phyloP scores from a whole-genome alignment of 2,888 invertebrate genomes.

The Scelioninae gen. 1 region DNA sequence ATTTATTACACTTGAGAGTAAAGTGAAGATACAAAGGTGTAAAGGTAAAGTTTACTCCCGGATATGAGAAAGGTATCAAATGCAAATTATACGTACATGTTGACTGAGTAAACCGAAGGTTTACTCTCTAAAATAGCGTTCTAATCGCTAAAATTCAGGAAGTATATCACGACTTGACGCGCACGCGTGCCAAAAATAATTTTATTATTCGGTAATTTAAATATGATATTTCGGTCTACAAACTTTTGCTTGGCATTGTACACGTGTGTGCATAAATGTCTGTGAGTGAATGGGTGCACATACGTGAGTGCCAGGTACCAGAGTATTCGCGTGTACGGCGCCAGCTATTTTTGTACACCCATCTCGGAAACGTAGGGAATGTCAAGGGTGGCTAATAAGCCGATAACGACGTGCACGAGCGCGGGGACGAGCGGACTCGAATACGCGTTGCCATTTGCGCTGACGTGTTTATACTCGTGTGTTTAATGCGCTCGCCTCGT shows the following conservation, averaged over 20 bases:
- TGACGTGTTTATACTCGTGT: slow-evolving; percentile 23
- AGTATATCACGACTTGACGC: no score
- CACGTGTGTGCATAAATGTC: neutral
- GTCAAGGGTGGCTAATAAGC: slow-evolving; percentile 69
- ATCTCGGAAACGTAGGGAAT: slow-evolving; percentile 62
- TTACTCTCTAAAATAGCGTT: no score
- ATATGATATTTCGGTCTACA: neutral
- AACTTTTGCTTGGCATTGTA: neutral
- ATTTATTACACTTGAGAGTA: no score
- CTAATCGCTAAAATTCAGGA: no score
- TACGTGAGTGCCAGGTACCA: slow-evolving; percentile 54
- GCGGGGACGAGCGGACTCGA: slow-evolving; percentile 34
- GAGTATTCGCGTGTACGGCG: slow-evolving; percentile 50
- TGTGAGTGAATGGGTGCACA: slow-evolving; percentile 4
- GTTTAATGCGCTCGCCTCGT: slow-evolving; percentile 39
- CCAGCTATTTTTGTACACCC: slow-evolving; percentile 59
- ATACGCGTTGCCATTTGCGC: slow-evolving; percentile 45
- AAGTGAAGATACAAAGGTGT: no score
- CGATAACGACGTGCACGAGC: slow-evolving; percentile 65
- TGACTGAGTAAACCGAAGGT: no score
- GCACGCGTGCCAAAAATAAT: no score
- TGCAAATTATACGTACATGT: no score
- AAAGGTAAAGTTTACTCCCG: no score
- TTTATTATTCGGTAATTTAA: no score
- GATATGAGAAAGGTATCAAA: no score